Evolutionary conservation across 92 coral and sea anemone genomes (phyloP).

Genomic region (Bergia puertoricense): DNA sequence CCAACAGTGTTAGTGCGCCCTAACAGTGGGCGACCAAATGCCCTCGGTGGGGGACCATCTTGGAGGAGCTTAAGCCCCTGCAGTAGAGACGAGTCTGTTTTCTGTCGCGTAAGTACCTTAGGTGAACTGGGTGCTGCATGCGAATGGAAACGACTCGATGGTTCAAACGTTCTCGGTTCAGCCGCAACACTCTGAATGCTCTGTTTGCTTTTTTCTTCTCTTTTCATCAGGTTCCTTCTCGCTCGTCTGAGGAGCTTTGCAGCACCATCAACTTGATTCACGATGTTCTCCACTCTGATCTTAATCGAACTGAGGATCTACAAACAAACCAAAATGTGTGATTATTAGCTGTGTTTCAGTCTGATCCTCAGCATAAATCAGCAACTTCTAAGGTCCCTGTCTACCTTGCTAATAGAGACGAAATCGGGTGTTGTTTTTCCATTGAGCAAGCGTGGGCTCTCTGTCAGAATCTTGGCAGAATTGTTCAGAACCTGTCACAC

Average conservation of each 20-base stretch:
- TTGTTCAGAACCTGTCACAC: no score
- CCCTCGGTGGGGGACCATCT: conserved; percentile 72
- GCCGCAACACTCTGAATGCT: conserved; percentile 80
- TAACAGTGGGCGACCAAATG: conserved; percentile 2
- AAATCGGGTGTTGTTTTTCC: no score
- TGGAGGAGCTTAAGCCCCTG: conserved; percentile 53
- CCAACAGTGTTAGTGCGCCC: not conserved
- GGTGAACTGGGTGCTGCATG: conserved; percentile 57
- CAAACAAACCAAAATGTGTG: conserved; percentile 18
- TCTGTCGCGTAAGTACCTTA: conserved; percentile 56
- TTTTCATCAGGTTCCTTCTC: conserved; percentile 77
- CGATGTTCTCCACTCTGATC: conserved; percentile 80
- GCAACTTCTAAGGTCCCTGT: not conserved
- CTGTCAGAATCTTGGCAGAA: no score
- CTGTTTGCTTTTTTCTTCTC: conserved; percentile 90
- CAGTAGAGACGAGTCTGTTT: conserved; percentile 69
- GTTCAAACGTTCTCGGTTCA: conserved; percentile 61
- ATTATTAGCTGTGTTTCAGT: not conserved
- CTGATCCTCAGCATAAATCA: not conserved
- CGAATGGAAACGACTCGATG: conserved; percentile 22
- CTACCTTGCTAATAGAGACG: no score
- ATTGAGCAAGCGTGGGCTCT: no score
- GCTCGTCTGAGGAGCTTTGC: conserved; percentile 79
- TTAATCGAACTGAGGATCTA: conserved; percentile 95
- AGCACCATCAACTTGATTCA: conserved; percentile 80